Conservation (phyloP, 37 sponge, comb jelly and placozoan genomes). For the Petrosia ficiformis region DNA sequence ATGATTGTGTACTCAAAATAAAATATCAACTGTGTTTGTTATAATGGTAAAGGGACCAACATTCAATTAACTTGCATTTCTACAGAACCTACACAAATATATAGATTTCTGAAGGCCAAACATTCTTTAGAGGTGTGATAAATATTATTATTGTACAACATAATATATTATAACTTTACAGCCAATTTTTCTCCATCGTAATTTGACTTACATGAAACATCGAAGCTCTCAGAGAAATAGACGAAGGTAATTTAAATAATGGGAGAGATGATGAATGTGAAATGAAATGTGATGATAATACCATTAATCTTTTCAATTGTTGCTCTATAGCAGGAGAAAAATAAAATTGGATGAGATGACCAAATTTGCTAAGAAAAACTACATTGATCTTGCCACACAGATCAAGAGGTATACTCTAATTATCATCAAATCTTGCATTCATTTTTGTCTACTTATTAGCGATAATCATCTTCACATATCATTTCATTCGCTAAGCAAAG, state of each 20-base stretch:
- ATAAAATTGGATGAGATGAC: conserved; percentile 27
- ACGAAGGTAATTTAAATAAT: too few relatives aligned
- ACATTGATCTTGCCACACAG: conserved; percentile 39
- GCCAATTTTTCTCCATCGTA: conserved; percentile 71
- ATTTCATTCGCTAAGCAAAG: conserved; percentile 17
- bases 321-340: conserved; percentile 27
- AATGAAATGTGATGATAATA: too few relatives aligned
- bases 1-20: too few relatives aligned
- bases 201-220: conserved; percentile 65
- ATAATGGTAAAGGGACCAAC: too few relatives aligned
- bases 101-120: conserved; percentile 46
- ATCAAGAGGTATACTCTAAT: conserved; percentile 39
- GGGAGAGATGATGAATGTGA: too few relatives aligned
- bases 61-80: too few relatives aligned
- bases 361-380: not conserved
- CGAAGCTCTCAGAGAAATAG: too few relatives aligned
- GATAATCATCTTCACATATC: conserved; percentile 41
- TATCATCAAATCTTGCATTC: not conserved
- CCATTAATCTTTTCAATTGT: too few relatives aligned
- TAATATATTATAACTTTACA: conserved; percentile 10
- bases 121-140: conserved; percentile 42
- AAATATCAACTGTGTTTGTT: too few relatives aligned
- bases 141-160: not conserved
- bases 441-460: too few relatives aligned
- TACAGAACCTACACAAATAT: conserved; percentile 66